These are phyloP conservation scores for Panthera tigris DNA, from an alignment of 2,113 vertebrate genomes.

Conservation along the genomic window DNA sequence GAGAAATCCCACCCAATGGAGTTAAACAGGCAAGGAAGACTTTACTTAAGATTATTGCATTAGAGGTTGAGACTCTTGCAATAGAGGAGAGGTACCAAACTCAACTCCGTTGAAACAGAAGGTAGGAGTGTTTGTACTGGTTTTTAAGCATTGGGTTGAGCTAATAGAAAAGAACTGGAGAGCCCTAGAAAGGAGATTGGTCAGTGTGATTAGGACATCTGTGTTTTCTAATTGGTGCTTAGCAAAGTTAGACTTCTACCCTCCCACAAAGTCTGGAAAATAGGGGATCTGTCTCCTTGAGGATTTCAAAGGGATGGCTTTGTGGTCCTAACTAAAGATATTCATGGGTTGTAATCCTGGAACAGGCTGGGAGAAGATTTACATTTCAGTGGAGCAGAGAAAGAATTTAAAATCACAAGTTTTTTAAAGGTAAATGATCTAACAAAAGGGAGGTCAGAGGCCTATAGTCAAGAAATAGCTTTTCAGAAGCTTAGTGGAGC, in stretches of 20 bases:
- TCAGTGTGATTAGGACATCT: neutral
- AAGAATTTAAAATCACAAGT: neutral
- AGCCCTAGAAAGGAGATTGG: neutral
- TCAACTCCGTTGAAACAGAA: neutral
- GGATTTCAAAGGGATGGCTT: neutral
- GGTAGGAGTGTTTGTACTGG: neutral
- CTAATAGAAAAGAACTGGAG: neutral
- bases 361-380: neutral
- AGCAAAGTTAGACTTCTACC: neutral
- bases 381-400: too few relatives aligned
- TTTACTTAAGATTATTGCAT: neutral
- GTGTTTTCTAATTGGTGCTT: neutral
- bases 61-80: neutral
- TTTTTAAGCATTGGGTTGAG: neutral
- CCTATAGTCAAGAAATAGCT: neutral
- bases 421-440: neutral
- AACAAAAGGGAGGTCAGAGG: neutral
- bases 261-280: neutral
- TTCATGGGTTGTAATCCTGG: neutral
- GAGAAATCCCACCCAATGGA: neutral
- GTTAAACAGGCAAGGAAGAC: neutral
- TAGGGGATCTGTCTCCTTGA: neutral
- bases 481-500: neutral
- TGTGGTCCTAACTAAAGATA: neutral
- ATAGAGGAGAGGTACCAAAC: neutral